Percentiles rank a stretch among this genome's conserved stretches.
These are phyloP conservation scores for Leptobrachium leishanense DNA, from an alignment of 2,113 vertebrate genomes.

Conservation along the genomic window DNA sequence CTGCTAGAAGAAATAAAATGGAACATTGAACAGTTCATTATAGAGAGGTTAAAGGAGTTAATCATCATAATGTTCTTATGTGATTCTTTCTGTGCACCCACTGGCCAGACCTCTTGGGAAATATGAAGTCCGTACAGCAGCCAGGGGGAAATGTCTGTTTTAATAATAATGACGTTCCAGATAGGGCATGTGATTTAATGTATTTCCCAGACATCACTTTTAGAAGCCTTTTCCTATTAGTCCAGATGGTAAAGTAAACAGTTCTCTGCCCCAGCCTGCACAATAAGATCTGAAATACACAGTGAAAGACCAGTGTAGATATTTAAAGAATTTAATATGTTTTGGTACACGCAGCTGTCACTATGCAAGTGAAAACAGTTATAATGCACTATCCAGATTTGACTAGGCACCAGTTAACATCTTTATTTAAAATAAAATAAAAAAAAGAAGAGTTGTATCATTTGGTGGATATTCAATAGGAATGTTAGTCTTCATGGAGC, in stretches of 20 bases:
- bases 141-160: slow-evolving; percentile 6
- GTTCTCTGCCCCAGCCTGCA: slow-evolving; percentile 25
- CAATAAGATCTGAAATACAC: slow-evolving; percentile 18
- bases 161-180: not conserved
- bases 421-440: too few relatives aligned
- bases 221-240: not conserved
- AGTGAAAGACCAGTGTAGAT: not conserved
- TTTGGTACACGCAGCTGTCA: slow-evolving; percentile 3
- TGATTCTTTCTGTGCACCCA: not conserved
- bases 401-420: too few relatives aligned
- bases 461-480: too few relatives aligned
- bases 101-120: not conserved
- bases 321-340: slow-evolving; percentile 32
- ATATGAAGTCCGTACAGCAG: not conserved
- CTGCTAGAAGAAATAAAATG: not conserved
- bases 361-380: not conserved
- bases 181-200: slow-evolving; percentile 16
- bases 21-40: slow-evolving; percentile 23
- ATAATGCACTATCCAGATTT: not conserved
- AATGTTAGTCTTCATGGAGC: too few relatives aligned
- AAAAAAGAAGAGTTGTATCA: too few relatives aligned
- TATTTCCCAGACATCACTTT: slow-evolving; percentile 17
- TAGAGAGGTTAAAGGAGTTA: not conserved
- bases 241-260: slow-evolving; percentile 27
- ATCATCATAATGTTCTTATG: slow-evolving; percentile 12